phyloP scores from a whole-genome alignment of 2,113 vertebrate species.

The Gracilinanus agilis region DNA sequence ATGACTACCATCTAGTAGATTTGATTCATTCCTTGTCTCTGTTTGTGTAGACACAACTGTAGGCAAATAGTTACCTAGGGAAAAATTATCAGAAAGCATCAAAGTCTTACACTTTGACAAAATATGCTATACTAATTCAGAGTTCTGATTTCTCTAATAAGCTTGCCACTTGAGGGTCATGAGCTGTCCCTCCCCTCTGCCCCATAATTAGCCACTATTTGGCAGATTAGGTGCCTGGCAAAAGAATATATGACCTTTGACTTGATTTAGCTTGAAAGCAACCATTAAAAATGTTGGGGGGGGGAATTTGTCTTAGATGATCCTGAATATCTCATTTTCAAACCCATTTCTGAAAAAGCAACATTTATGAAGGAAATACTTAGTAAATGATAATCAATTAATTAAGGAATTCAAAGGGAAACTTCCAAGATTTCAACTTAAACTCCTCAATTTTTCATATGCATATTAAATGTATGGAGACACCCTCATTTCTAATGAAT shows the following conservation, averaged over 20 bases:
- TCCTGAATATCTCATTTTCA: background rate
- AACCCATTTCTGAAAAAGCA: constrained; percentile 26
- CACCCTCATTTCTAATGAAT: constrained; percentile 11
- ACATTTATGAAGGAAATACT: constrained; percentile 13
- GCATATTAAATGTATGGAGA: constrained; percentile 6
- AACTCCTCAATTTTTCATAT: constrained; percentile 37
- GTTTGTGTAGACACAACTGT: background rate
- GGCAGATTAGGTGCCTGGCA: constrained; percentile 12
- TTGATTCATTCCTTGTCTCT: background rate
- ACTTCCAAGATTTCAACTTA: constrained; percentile 29
- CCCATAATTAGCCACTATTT: constrained; percentile 22
- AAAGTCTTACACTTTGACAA: constrained; percentile 27
- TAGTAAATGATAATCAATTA: background rate
- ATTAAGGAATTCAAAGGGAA: constrained; percentile 31
- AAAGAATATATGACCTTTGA: constrained; percentile 36
- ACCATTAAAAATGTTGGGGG: constrained; percentile 28
- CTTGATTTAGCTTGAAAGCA: background rate
- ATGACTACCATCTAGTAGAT: constrained; percentile 7
- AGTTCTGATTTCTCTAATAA: constrained; percentile 14
- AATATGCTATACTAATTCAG: constrained; percentile 21
- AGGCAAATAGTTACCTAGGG: constrained; percentile 17
- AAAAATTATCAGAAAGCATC: background rate
- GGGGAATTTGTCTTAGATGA: constrained; percentile 5
- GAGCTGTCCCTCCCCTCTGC: background rate
- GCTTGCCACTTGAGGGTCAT: background rate